Percentiles rank a stretch among this genome's conserved stretches.
These are phyloP conservation scores for Caenorhabditis sulstoni DNA, from an alignment of 2,888 invertebrate genomes.

Conservation along the genomic window DNA sequence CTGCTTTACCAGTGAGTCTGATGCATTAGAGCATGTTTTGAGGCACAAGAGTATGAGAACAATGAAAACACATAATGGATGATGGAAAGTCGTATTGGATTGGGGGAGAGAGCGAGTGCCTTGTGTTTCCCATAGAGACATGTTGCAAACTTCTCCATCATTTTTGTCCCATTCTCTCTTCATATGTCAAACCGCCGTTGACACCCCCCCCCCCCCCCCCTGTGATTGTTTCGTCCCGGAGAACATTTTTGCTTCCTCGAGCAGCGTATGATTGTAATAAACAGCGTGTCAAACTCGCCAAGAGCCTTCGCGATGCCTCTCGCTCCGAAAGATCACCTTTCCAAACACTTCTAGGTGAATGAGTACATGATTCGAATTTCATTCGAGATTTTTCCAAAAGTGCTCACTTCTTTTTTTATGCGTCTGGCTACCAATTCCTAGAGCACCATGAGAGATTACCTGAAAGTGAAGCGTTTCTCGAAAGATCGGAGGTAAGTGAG, in stretches of 20 bases:
- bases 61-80: constrained; percentile 21
- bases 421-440: background rate
- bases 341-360: constrained; percentile 12
- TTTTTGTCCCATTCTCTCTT: constrained; percentile 26
- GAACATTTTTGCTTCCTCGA: constrained; percentile 16
- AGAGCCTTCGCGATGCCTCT: constrained; percentile 1
- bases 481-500: constrained; percentile 39
- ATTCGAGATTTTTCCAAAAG: no score
- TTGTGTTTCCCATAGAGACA: background rate
- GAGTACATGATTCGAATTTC: background rate
- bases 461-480: constrained; percentile 30
- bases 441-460: constrained; percentile 19
- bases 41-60: constrained; percentile 7
- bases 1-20: constrained; percentile 47
- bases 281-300: constrained; percentile 28
- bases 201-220: no score
- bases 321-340: constrained; percentile 38
- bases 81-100: background rate
- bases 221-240: constrained; percentile 35
- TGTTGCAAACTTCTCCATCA: constrained; percentile 19
- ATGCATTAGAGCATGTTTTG: constrained; percentile 43
- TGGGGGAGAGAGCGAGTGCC: no score
- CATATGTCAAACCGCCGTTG: constrained; percentile 40
- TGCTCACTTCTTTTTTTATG: background rate
- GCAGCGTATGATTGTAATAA: constrained; percentile 41